Evolutionary conservation across 2,888 invertebrate species (phyloP), one percentile per base, ranked within the genome.

Genomic region (Invenusta paracnida): DNA sequence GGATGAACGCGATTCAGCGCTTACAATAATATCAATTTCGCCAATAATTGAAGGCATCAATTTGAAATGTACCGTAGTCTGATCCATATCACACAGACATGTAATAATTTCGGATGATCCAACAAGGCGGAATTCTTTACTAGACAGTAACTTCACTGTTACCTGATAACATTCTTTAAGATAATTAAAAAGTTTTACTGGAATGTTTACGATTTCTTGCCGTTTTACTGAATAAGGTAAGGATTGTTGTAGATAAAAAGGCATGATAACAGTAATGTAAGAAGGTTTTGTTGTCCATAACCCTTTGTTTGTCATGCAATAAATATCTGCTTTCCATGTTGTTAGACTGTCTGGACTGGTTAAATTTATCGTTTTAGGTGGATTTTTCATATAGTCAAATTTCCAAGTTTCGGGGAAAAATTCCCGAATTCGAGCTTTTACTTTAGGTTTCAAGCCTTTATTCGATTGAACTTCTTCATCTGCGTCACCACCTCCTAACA

Each of bases 11-110:
- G 85, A 84, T 27, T 23, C 13, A 2, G 85, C 48, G 27, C 48
- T 29, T 11, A 85, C 67, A 13, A 31, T 28, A 85, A 85, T 66
- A 29, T 30, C 30, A 13, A 85, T 25, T 67, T 85, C 67, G 1
- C 85, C 85, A n/a, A 85, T 17, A 11, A 23, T 28, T 25, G 30
- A 30, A 11, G 85, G 83, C 13, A 84, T 30, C 25, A 85, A 2
- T 29, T 85, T 84, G 67, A 85, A 85, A 85, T 85, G 31, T 0
- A 85, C 29, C 5, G 85, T 85, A 17, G 30, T 29, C 27, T 85
- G 30, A 5, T 85, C 83, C 23, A 30, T 17, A 1, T 30, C 27
- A 29, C 85, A 85, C n/a, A 86, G 48, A 27, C 85, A 85, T 13
- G 31, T n/a, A 29, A 81, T 85, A 23, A 81, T 28, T 0, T 29